phyloP scores from a whole-genome alignment of 2,797 vertebrate genomes.

The Manis javanica region DNA sequence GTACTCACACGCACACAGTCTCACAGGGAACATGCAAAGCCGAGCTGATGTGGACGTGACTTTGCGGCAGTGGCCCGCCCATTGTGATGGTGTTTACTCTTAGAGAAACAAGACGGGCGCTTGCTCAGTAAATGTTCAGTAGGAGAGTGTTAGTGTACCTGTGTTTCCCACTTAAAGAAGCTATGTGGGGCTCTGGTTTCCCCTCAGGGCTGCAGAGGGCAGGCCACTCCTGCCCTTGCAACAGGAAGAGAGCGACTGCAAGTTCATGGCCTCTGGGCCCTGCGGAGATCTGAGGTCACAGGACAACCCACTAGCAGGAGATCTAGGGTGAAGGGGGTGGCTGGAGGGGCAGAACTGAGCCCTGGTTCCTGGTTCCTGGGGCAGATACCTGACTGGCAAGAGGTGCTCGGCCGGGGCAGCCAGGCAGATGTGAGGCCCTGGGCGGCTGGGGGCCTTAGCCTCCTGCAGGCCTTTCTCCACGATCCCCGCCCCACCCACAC shows the following conservation, averaged over 20 bases:
- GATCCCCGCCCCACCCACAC: too few relatives aligned
- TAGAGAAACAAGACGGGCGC: neutral
- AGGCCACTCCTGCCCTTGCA: rapidly evolving
- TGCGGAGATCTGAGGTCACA: neutral
- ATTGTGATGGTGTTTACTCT: neutral
- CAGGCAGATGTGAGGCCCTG: neutral
- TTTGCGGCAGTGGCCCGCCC: neutral
- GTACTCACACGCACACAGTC: neutral
- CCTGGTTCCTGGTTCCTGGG: rapidly evolving
- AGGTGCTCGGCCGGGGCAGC: neutral
- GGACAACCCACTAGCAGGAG: neutral
- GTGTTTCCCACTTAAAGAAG: neutral
- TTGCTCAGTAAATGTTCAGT: too few relatives aligned
- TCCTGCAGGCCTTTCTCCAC: too few relatives aligned
- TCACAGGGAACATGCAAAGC: too few relatives aligned
- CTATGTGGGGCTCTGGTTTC: neutral
- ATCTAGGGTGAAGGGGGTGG: rapidly evolving
- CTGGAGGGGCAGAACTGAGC: rapidly evolving
- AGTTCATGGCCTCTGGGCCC: neutral
- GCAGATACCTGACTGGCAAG: rapidly evolving
- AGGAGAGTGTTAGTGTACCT: neutral
- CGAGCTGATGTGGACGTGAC: neutral
- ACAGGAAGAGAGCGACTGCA: neutral
- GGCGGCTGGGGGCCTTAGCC: too few relatives aligned
- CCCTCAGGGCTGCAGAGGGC: neutral